These are phyloP conservation scores for Phaonia tiefii DNA, from an alignment of 2,888 invertebrate genomes.

Conservation along the genomic window DNA sequence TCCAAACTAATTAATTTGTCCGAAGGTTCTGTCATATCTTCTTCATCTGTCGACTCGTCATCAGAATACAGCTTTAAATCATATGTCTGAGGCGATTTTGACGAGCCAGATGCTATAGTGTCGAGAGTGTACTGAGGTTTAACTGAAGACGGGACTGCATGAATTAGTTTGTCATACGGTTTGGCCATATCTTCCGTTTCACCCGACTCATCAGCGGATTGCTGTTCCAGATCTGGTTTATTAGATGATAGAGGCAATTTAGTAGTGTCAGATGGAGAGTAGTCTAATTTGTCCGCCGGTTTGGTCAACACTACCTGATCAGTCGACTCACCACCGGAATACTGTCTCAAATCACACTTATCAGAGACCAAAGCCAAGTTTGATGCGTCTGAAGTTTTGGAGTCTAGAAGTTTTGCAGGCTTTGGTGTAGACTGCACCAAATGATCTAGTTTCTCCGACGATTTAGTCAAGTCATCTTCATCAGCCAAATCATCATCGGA, in stretches of 20 bases:
- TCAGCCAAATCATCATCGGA: conserved; percentile 57
- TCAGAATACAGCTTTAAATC: not conserved
- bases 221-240: not conserved
- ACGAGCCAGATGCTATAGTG: not conserved
- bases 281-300: not conserved
- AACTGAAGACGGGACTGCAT: not conserved
- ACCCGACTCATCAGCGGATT: conserved; percentile 56
- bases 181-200: conserved; percentile 24
- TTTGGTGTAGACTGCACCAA: not conserved
- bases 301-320: conserved; percentile 8
- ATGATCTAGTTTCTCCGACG: not conserved
- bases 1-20: no score
- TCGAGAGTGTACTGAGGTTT: not conserved
- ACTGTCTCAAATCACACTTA: not conserved
- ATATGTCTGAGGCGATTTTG: not conserved
- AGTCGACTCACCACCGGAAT: conserved; percentile 56
- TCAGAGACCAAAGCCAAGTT: conserved; percentile 2
- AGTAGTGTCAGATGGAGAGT: no score
- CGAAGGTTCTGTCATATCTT: no score
- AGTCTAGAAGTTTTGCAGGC: not conserved
- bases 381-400: not conserved
- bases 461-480: not conserved
- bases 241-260: not conserved
- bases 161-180: not conserved
- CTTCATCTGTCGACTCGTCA: not conserved